These are phyloP conservation scores for Drosophila ezoana DNA, from an alignment of 2,888 invertebrate genomes.

Conservation along the genomic window DNA sequence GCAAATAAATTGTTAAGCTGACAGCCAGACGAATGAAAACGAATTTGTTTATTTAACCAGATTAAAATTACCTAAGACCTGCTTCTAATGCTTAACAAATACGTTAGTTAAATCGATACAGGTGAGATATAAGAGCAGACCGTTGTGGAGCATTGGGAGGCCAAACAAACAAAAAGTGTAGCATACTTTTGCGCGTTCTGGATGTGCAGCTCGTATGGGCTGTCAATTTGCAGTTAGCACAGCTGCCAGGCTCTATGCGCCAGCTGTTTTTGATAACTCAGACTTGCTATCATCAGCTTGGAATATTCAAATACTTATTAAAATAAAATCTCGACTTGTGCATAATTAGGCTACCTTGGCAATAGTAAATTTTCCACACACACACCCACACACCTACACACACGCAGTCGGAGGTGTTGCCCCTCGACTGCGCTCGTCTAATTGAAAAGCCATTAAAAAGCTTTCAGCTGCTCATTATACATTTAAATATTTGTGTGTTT, in stretches of 20 bases:
- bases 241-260: conserved; percentile 10
- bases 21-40: conserved; percentile 20
- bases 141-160: no score
- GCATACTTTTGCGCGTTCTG: conserved; percentile 24
- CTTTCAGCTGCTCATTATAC: conserved; percentile 80
- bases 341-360: conserved; percentile 62
- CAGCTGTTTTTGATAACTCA: conserved; percentile 11
- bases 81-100: neutral
- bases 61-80: neutral
- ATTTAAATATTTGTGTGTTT: conserved; percentile 77
- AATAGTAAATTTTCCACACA: conserved; percentile 43
- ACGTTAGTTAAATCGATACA: conserved; percentile 8
- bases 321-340: conserved; percentile 49
- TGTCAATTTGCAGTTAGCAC: conserved; percentile 34
- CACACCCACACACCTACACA: conserved; percentile 11
- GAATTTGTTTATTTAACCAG: conserved; percentile 1
- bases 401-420: neutral
- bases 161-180: conserved; percentile 1
- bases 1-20: conserved; percentile 26
- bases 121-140: neutral
- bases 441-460: conserved; percentile 81
- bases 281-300: conserved; percentile 7
- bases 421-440: conserved; percentile 65
- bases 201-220: conserved; percentile 9
- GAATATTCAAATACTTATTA: conserved; percentile 12